Base-by-base conservation (phyloP, 2,888 invertebrate species). In the Drosophila fulvimacula region DNA sequence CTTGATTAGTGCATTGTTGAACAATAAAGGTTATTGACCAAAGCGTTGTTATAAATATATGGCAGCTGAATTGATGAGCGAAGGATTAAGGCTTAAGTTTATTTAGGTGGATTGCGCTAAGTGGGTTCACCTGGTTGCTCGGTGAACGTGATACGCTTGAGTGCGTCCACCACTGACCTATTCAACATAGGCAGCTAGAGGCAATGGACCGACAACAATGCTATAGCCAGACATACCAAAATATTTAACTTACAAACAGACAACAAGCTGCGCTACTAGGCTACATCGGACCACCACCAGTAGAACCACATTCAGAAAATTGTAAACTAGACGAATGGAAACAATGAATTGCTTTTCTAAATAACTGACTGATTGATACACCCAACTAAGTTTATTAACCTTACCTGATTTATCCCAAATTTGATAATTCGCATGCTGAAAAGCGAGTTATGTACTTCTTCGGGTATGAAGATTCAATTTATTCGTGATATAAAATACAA, bases 11-110 rank as follows among this genome's bases (percentile, higher is more conserved):
- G 81, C 70, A 57, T 65, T 88, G 87, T 76, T 84, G 85, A 89
- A 72, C 83, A 81, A 79, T 84, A 87, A 87, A 79, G 82, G 84
- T 89, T 84, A 81, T 84, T 87, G 89, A 87, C 88, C 83, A 84
- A 69, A 61, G 59, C 61, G 41, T 57, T 53, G 41, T 17, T 48
- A 30, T 30, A 30, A n/a, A n/a, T n/a, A n/a, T 46, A n/a, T 6
- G 24, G 17, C 19, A 55, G 32, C 13, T 38, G 24, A 3, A 7
- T 5, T 19, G 51, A 5, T n/a, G n/a, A 24, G 34, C 9, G 24
- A 24, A 24, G 24, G 19, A 13, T 30, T 49, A 15, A 5, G 6
- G 32, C 13, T 9, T 30, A 30, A 7, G n/a, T 11, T 6, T 17
- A 11, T 36, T 4, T 27, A n/a, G 30, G 24, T n/a, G 21, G 10